phyloP scores from a whole-genome alignment of 2,888 invertebrate species.

The Stenurella melanura region DNA sequence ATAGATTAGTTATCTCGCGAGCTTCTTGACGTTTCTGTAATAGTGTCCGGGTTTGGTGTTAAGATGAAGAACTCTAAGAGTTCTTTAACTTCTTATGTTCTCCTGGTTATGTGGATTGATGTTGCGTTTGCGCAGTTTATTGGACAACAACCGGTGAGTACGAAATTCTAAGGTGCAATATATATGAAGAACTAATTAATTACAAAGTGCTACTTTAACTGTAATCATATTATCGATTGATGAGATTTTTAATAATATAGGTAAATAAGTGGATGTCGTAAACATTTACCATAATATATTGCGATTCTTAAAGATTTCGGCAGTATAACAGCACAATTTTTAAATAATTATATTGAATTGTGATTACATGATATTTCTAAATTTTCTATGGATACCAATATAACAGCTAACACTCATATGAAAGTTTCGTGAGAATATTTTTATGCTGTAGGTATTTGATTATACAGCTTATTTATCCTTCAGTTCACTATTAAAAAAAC shows the following conservation, averaged over 20 bases:
- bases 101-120: conserved; percentile 62
- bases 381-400: too few species aligned
- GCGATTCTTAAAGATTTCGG: background rate
- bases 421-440: too few species aligned
- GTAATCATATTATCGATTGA: background rate
- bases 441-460: too few species aligned
- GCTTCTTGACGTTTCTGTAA: conserved; percentile 42
- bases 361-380: too few species aligned
- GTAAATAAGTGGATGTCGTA: too few species aligned
- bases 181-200: conserved; percentile 17
- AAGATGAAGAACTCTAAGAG: conserved; percentile 62
- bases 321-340: background rate
- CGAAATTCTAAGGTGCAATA: conserved; percentile 30
- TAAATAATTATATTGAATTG: too few species aligned
- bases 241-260: background rate
- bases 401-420: too few species aligned
- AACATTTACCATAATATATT: too few species aligned
- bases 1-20: conserved; percentile 38
- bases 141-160: conserved; percentile 64
- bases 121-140: conserved; percentile 66
- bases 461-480: too few species aligned
- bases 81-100: conserved; percentile 63
- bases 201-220: background rate
- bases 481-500: too few species aligned
- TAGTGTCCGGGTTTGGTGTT: conserved; percentile 49